Conservation (phyloP, 2,888 invertebrate genomes). For the Dyspetes luteomarginatus region DNA sequence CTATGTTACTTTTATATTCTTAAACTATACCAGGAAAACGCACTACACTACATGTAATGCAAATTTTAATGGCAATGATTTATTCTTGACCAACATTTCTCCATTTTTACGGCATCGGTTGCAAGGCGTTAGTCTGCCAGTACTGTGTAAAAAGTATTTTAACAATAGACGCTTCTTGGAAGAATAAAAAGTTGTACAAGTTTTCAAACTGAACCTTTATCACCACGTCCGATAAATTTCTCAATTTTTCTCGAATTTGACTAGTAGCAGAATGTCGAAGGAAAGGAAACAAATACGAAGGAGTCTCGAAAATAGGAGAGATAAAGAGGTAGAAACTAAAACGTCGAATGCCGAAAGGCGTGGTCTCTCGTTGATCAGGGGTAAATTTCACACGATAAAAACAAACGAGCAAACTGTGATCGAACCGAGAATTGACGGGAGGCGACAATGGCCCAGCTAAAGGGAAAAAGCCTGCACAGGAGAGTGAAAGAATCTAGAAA, state of each 20-base stretch:
- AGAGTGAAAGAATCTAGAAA: conserved; percentile 10
- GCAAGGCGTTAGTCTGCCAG: no score
- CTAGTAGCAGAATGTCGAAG: conserved; percentile 16
- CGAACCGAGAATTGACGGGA: conserved; percentile 57
- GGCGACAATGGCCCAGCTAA: conserved; percentile 52
- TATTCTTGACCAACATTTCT: no score
- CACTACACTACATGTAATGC: no score
- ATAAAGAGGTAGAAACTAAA: conserved; percentile 36
- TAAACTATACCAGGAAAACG: no score
- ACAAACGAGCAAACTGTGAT: conserved; percentile 65
- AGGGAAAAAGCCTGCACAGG: not conserved
- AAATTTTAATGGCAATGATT: no score
- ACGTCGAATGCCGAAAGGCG: conserved; percentile 49
- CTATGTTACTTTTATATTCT: no score
- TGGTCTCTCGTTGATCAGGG: conserved; percentile 42
- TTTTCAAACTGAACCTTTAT: conserved; percentile 10
- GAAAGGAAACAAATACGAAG: conserved; percentile 54
- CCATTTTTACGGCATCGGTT: no score
- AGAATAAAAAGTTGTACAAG: not conserved
- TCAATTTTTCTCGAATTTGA: conserved; percentile 39
- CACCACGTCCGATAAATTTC: conserved; percentile 29
- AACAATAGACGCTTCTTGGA: not conserved
- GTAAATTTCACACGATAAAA: conserved; percentile 64
- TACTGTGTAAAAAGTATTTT: not conserved
- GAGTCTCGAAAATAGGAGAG: conserved; percentile 12